Conservation (phyloP, 2,888 invertebrate genomes). For the Steinernema carpocapsae region DNA sequence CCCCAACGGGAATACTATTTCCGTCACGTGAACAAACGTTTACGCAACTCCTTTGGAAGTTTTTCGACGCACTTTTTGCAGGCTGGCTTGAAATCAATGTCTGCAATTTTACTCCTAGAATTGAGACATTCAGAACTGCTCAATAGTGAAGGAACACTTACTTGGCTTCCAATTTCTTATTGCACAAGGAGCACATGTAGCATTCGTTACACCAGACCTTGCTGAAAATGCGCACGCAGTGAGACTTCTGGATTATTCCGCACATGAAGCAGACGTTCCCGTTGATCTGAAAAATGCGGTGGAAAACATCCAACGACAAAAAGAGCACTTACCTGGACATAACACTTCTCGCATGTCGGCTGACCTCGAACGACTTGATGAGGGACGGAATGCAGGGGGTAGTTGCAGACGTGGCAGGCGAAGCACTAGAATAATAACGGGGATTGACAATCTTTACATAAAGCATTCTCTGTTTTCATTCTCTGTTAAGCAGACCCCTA, state of each 20-base stretch:
- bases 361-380: slow-evolving; percentile 9
- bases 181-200: slow-evolving; percentile 22
- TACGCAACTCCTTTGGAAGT: slow-evolving; percentile 15
- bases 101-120: slow-evolving; percentile 19
- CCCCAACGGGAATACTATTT: too few species aligned
- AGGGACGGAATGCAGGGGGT: slow-evolving; percentile 3
- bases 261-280: slow-evolving; percentile 14
- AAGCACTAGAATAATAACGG: background rate
- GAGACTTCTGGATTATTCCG: slow-evolving; percentile 1
- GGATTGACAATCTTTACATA: too few species aligned
- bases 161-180: slow-evolving; percentile 8
- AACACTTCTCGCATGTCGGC: slow-evolving; percentile 18
- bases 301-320: background rate
- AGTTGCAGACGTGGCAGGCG: slow-evolving; percentile 20
- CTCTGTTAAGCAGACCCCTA: too few species aligned
- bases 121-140: background rate
- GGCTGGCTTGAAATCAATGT: slow-evolving; percentile 2
- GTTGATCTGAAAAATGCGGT: background rate
- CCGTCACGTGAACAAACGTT: background rate
- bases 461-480: too few species aligned
- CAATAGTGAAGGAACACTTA: background rate
- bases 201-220: slow-evolving; percentile 18
- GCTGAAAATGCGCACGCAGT: slow-evolving; percentile 10
- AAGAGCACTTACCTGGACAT: background rate
- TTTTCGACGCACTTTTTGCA: slow-evolving; percentile 23